A percentile compares a stretch with the other conserved stretches of the same genome.
phyloP scores from a whole-genome alignment of 2,113 vertebrate species.

The Malaclemys terrapin region DNA sequence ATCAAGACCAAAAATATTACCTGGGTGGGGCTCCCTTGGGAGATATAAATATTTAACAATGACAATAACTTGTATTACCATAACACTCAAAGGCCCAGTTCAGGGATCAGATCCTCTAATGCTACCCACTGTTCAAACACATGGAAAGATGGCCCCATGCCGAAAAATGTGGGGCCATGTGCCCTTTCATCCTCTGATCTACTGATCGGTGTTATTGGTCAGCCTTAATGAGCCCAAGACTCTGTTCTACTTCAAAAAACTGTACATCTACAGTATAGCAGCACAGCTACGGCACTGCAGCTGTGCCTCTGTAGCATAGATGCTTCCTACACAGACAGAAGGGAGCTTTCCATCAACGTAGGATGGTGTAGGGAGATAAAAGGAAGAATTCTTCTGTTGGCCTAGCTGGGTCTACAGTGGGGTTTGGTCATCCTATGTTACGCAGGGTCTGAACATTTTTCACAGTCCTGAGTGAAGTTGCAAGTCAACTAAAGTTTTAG shows the following conservation, averaged over 20 bases:
- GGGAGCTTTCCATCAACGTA: not conserved
- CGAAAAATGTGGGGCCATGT: not conserved
- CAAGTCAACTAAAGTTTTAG: too few species aligned
- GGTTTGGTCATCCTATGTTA: too few species aligned
- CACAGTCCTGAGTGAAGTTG: not conserved
- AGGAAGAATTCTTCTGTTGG: too few species aligned
- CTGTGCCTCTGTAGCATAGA: not conserved
- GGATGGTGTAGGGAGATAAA: too few species aligned
- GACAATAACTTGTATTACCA: not conserved
- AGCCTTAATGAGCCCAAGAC: not conserved
- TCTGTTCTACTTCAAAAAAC: not conserved
- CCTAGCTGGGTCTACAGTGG: too few species aligned
- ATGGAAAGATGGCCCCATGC: not conserved
- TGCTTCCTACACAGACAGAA: not conserved
- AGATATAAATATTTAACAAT: not conserved
- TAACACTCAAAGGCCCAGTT: not conserved
- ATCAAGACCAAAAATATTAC: not conserved
- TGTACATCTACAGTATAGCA: not conserved
- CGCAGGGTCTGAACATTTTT: too few species aligned
- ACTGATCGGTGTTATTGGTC: rapidly evolving
- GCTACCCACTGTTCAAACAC: not conserved
- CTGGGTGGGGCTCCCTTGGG: not conserved
- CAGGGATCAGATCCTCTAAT: not conserved
- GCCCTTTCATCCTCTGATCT: not conserved
- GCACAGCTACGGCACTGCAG: not conserved